phyloP scores from a whole-genome alignment of 2,888 invertebrate genomes.

The Drosophila diplacantha region DNA sequence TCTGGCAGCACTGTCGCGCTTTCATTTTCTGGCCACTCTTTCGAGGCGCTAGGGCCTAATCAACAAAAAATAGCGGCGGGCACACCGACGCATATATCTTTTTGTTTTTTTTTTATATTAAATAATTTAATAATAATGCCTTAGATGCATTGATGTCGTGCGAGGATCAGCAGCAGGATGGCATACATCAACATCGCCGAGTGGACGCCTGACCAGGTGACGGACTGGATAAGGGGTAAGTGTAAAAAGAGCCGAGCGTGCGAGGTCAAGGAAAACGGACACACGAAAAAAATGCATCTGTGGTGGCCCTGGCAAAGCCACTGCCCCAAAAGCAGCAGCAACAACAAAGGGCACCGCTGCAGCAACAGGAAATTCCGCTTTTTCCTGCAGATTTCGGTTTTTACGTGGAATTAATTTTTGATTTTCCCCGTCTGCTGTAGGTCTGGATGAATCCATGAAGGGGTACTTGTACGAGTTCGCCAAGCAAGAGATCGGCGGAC shows the following conservation, averaged over 20 bases:
- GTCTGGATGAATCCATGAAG: constrained; percentile 81
- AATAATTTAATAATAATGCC: constrained; percentile 47
- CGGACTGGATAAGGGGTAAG: constrained; percentile 92
- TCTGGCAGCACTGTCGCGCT: neutral
- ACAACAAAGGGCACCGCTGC: constrained; percentile 30
- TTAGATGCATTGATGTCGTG: constrained; percentile 41
- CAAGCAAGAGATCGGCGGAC: constrained; percentile 88
- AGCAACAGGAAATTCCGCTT: constrained; percentile 41
- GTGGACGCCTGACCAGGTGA: constrained; percentile 93
- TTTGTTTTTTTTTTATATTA: constrained; percentile 39
- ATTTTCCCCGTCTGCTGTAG: constrained; percentile 46
- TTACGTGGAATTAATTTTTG: constrained; percentile 35
- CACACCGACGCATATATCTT: constrained; percentile 12
- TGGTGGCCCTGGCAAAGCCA: constrained; percentile 27
- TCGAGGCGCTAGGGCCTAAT: neutral
- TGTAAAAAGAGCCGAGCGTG: constrained; percentile 17
- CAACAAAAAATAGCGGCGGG: neutral
- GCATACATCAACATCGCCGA: constrained; percentile 91
- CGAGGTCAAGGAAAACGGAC: constrained; percentile 57
- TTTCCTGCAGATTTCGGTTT: constrained; percentile 20
- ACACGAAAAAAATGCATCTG: constrained; percentile 49
- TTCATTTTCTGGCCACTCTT: neutral
- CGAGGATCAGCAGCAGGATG: constrained; percentile 78
- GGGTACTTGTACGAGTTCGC: constrained; percentile 89
- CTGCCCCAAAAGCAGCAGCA: constrained; percentile 48